Evolutionary conservation across 1,140 invertebrate species (phyloP), one percentile per base, ranked within the genome.

Genomic region (Apocrypta bakeri): DNA sequence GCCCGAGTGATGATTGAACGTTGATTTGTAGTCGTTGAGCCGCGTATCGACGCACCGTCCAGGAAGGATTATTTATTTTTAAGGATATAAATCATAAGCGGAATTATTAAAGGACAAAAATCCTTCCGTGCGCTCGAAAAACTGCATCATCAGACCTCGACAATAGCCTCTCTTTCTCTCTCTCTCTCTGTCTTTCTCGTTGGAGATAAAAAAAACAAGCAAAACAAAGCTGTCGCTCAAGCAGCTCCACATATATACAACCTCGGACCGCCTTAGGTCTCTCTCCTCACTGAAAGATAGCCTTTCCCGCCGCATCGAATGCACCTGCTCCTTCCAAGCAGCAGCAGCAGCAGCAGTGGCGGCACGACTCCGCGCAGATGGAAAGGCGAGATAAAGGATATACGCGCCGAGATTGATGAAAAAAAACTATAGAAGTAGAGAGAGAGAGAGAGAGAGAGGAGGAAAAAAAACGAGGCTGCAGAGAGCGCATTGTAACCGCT

Each of bases 371-470:
- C 8, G 27, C 25, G 61, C 33, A 69, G 80, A 82, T 82, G 63
- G 73, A 82, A 76, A 82, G 73, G 63, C 37, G 14, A 77, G 80
- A 82, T 82, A 82, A 77, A 82, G 80, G 73, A 31, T 48, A 24
- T n/a, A n/a, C 29, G 37, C 40, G 25, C 24, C 21, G 42, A 42
- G 79, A 81, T 74, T 64, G 69, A 74, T 66, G 71, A 74, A 81
- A 81, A 74, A 73, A 56, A 68, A 56, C 0, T 1, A 8, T 11
- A 33, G 29, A 12, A 72, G 37, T 8, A 21, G 33, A 42, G 61
- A 12, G 27, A 25, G 14, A 56, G 76, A 68, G 25, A 14, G 37
- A 25, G 24, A 29, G 63, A 1, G 40, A n/a, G 48, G n/a, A n/a
- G n/a, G n/a, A 33, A 72, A 69, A 74, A 66, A 74, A 81, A 64